Conservation (phyloP, 2,888 invertebrate genomes). For the Phortica magna region DNA sequence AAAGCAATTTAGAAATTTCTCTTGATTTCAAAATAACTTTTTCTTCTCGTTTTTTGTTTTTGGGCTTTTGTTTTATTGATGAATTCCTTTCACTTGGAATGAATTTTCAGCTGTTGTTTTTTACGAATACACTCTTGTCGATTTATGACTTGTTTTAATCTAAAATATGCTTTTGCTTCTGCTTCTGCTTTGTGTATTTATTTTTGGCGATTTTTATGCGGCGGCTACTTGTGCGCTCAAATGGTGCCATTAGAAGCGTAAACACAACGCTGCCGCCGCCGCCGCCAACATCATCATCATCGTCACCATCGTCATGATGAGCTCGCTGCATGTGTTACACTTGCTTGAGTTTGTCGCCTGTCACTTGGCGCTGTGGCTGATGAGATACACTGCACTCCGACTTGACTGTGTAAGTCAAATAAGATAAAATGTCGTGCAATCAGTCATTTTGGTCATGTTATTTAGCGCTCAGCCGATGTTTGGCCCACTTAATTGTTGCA, state of each 20-base stretch:
- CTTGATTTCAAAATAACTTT: not conserved
- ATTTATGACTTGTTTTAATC: conserved; percentile 68
- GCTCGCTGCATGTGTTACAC: not conserved
- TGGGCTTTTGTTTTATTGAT: conserved; percentile 48
- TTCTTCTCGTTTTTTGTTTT: not conserved
- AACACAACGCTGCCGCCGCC: too few species aligned
- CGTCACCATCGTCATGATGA: conserved; percentile 47
- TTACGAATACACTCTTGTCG: conserved; percentile 45
- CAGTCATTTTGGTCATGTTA: conserved; percentile 34
- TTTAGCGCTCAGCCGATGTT: not conserved
- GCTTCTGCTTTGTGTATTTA: conserved; percentile 56
- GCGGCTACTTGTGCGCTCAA: conserved; percentile 22
- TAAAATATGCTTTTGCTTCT: conserved; percentile 33
- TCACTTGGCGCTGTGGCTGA: conserved; percentile 17
- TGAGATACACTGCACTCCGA: not conserved
- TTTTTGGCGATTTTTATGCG: conserved; percentile 65
- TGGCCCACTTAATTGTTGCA: conserved; percentile 21
- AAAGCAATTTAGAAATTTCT: not conserved
- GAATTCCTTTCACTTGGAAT: conserved; percentile 52
- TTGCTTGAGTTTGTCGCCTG: conserved; percentile 8
- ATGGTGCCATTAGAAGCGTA: conserved; percentile 52
- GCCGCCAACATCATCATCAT: conserved; percentile 44
- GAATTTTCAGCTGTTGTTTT: conserved; percentile 47
- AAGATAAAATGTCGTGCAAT: conserved; percentile 33
- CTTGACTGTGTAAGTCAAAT: not conserved